Conservation (phyloP, 2,888 invertebrate species). For the Eucriotettix oculatus region DNA sequence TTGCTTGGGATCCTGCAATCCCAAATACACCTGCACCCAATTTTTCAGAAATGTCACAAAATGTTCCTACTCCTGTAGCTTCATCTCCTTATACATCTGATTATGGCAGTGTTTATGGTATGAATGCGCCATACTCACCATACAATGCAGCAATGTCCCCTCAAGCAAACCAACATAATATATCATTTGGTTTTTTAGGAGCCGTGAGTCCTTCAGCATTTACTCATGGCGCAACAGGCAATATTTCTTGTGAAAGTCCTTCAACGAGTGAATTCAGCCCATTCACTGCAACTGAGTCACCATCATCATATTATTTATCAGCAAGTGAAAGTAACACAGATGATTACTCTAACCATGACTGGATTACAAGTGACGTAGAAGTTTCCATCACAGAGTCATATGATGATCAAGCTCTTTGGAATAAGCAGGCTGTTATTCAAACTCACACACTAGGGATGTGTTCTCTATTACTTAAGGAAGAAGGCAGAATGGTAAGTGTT, state of each 20-base stretch:
- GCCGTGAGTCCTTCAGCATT: constrained; percentile 20
- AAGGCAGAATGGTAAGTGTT: constrained; percentile 79
- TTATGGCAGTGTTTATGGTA: constrained; percentile 81
- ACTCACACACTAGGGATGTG: constrained; percentile 77
- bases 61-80: constrained; percentile 39
- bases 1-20: constrained; percentile 86
- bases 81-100: constrained; percentile 83
- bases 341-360: constrained; percentile 47
- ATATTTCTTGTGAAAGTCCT: neutral
- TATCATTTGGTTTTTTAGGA: too few species aligned
- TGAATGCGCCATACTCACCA: constrained; percentile 73
- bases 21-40: constrained; percentile 65
- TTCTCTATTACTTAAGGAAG: constrained; percentile 68
- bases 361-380: constrained; percentile 85
- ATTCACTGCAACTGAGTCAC: constrained; percentile 48
- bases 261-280: constrained; percentile 30
- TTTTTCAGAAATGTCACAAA: constrained; percentile 56
- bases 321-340: constrained; percentile 53
- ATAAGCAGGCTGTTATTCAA: constrained; percentile 73
- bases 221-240: neutral
- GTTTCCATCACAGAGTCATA: constrained; percentile 59
- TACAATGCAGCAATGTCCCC: constrained; percentile 75
- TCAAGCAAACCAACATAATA: constrained; percentile 23
- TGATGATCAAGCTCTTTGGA: constrained; percentile 62
- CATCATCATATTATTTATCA: constrained; percentile 55